Conservation (phyloP, 2,113 vertebrate species). For the Sus scrofa region T2T-Sscrofa CM000817.6:151612501-151613000, state of each 20-base stretch:
- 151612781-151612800: neutral
- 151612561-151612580: neutral
- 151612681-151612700: neutral
- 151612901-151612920: neutral
- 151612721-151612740: neutral
- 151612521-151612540: neutral
- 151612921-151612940: neutral
- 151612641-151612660: neutral
- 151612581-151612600: neutral
- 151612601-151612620: neutral
- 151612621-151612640: neutral
- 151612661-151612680: neutral
- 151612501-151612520: neutral
- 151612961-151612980: neutral
- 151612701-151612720: neutral
- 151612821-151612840: slow-evolving; percentile 65
- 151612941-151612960: neutral
- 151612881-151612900: neutral
- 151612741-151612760: neutral
- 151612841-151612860: slow-evolving; percentile 48
- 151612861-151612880: slow-evolving; percentile 61
- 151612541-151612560: neutral
- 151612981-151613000: neutral
- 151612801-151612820: slow-evolving; percentile 56
- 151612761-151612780: slow-evolving; percentile 8